Base-by-base conservation (phyloP, 2,113 vertebrate species). In the Zingel zingel region DNA sequence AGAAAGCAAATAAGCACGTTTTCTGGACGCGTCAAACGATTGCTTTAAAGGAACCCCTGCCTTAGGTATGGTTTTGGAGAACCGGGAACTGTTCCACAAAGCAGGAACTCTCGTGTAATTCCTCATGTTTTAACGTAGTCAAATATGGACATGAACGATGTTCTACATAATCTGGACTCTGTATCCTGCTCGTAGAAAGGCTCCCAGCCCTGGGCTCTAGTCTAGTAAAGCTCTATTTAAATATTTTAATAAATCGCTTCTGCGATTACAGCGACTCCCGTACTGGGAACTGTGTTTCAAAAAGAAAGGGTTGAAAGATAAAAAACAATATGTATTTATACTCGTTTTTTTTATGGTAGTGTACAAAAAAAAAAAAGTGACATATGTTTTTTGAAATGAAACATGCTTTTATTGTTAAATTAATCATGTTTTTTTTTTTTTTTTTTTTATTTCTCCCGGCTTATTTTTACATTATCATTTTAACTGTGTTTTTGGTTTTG, bases 321-420 rank as follows among this genome's bases (percentile, higher is more conserved):
- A 83, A 85, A 71, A 33, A 0, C 59, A 36, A 77, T 73, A 82
- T 91, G 91, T 94, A 93, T 93, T 94, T 93, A 93, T 93, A 91
- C 85, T 90, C 79, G 68, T 87, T 90, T 90, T 90, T 73, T 93
- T 86, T 88, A 89, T 88, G 76, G 64, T 88, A 87, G 83, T 94
- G 93, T 95, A 93, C 77, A 94, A 93, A 90, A 83, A 89, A 67
- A 73, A 83, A 89, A 65, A 73, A 91, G 81, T 73, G 80, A 88
- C 67, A 83, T 88, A 79, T 91, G 92, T 94, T 93, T 94, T 93
- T 93, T 92, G 10, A 93, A 92, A 90, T 83, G 83, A 90, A 88
- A 79, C 82, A 74, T 91, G 77, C 78, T 88, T 84, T 86, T 93
- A 83, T 89, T 83, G 89, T 91, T 88, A 87, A 92, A 90, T 86